Percentiles rank a stretch among this genome's conserved stretches.
These are phyloP conservation scores for Esperia sulphurella DNA, from an alignment of 2,888 invertebrate species.

Conservation along the genomic window DNA sequence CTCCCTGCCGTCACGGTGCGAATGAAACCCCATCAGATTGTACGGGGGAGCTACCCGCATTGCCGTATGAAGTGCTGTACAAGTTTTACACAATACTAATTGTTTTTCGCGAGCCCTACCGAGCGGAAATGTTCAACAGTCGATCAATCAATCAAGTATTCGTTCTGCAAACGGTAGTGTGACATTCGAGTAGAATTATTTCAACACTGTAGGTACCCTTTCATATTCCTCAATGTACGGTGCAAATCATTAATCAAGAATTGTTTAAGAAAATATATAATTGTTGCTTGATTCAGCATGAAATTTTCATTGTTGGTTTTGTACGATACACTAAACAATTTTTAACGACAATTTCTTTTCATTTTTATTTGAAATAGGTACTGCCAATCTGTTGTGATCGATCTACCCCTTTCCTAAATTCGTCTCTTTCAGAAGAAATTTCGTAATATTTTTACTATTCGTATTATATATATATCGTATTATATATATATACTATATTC, in stretches of 20 bases:
- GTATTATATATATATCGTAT: no score
- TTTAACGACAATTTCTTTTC: neutral
- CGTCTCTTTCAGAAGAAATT: no score
- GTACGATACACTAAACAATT: neutral
- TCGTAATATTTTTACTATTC: no score
- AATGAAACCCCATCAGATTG: constrained; percentile 42
- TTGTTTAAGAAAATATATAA: constrained; percentile 4
- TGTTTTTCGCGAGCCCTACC: constrained; percentile 57
- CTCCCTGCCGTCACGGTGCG: constrained; percentile 41
- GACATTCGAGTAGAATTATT: constrained; percentile 30
- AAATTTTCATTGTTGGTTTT: constrained; percentile 18
- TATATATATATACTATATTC: no score
- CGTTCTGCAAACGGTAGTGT: constrained; percentile 49
- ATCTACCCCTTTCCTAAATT: no score
- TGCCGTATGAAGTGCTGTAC: constrained; percentile 35
- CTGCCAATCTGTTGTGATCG: constrained; percentile 5
- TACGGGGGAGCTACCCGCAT: constrained; percentile 34
- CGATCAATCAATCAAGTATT: constrained; percentile 61
- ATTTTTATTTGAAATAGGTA: neutral
- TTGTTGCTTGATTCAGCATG: constrained; percentile 20
- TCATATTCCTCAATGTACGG: constrained; percentile 17
- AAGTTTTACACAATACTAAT: constrained; percentile 60
- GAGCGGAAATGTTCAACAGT: constrained; percentile 45
- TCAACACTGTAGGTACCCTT: no score
- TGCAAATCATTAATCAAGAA: constrained; percentile 44